A percentile compares a stretch with the other conserved stretches of the same genome.
phyloP scores from a whole-genome alignment of 2,797 vertebrate species.

The Pantherophis vulpinus region DNA sequence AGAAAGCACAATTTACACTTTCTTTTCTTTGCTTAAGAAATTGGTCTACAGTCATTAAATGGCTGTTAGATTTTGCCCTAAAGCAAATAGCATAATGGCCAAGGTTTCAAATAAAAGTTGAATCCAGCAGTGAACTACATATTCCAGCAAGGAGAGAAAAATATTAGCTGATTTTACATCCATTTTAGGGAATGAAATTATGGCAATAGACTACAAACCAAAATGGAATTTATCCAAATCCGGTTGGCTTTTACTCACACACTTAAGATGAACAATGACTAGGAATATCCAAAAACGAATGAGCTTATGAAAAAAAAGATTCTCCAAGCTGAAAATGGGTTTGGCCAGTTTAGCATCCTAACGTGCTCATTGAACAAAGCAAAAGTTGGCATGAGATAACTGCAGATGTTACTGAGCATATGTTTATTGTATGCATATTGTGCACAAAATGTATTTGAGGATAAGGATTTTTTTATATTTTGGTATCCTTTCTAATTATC shows the following conservation, averaged over 20 bases:
- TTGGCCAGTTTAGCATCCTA: not conserved
- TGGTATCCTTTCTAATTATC: not conserved
- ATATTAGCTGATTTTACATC: slow-evolving; percentile 6
- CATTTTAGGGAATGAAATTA: not conserved
- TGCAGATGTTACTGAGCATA: not conserved
- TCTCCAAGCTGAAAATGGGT: not conserved
- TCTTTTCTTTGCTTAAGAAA: slow-evolving; percentile 41
- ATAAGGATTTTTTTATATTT: not conserved
- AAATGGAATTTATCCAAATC: fast-evolving
- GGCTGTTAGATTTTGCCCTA: not conserved
- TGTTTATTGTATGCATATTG: not conserved
- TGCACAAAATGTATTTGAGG: not conserved
- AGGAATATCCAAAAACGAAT: not conserved
- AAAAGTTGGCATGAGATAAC: not conserved
- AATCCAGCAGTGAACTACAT: not conserved
- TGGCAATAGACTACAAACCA: not conserved
- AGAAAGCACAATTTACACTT: slow-evolving; percentile 44
- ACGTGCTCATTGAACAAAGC: not conserved
- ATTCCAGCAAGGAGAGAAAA: not conserved
- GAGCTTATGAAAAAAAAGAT: not conserved
- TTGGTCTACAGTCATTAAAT: slow-evolving; percentile 35
- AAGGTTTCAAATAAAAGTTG: not conserved
- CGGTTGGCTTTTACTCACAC: fast-evolving
- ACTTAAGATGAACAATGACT: not conserved
- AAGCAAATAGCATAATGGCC: not conserved